Conservation (phyloP, 2,888 invertebrate genomes). For the Apoda limacodes region DNA sequence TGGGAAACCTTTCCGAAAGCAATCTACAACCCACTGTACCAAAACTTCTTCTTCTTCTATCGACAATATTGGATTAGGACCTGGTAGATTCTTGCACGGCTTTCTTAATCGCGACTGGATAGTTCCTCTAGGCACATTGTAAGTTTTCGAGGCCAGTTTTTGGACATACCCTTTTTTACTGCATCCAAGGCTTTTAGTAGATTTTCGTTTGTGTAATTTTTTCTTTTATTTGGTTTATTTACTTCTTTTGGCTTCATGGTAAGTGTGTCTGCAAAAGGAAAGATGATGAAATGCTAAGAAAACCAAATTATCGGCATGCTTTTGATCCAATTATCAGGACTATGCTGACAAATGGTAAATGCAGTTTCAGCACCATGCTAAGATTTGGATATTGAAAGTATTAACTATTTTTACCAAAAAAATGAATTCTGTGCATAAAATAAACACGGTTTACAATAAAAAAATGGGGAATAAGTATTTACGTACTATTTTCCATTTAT, state of each 20-base stretch:
- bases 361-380: slow-evolving; percentile 18
- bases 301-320: slow-evolving; percentile 18
- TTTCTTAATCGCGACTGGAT: slow-evolving; percentile 13
- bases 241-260: slow-evolving; percentile 14
- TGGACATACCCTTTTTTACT: slow-evolving; percentile 9
- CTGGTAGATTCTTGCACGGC: slow-evolving; percentile 9
- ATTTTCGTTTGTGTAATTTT: slow-evolving; percentile 7
- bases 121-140: slow-evolving; percentile 11
- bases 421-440: slow-evolving; percentile 14
- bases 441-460: slow-evolving; percentile 13
- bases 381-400: slow-evolving; percentile 17
- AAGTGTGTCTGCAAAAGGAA: slow-evolving; percentile 11
- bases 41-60: slow-evolving; percentile 25
- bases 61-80: slow-evolving; percentile 13
- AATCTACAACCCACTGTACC: slow-evolving; percentile 25
- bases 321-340: slow-evolving; percentile 20
- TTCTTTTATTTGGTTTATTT: slow-evolving; percentile 8
- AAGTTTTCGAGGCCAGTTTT: slow-evolving; percentile 13
- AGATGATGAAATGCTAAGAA: slow-evolving; percentile 9
- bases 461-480: slow-evolving; percentile 15
- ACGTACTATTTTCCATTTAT: slow-evolving; percentile 18
- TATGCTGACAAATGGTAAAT: slow-evolving; percentile 12
- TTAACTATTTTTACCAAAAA: slow-evolving; percentile 13
- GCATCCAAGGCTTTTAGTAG: slow-evolving; percentile 11
- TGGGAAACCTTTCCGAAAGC: slow-evolving; percentile 29